Evolutionary conservation across 2,888 invertebrate genomes (phyloP), one percentile per base, ranked within the genome.

Genomic region (Pseudococcus longispinus): DNA sequence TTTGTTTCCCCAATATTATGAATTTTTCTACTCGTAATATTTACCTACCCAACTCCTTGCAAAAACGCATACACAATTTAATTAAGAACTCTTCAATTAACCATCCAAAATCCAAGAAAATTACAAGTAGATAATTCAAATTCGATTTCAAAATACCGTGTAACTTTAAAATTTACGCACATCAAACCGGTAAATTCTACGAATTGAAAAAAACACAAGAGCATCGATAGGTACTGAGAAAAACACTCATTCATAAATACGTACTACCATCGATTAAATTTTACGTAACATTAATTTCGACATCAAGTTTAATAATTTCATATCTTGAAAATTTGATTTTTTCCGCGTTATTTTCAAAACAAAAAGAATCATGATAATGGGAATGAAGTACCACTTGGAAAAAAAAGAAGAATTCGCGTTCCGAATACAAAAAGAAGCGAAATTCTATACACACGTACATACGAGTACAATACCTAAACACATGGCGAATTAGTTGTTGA

Each of bases 401-500:
- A 44, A 83, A 23, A 13, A 11, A 0, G 11, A 44, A 83, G 2
- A n/a, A 23, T 26, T 1, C n/a, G 23, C 18, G 6, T 70, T 23
- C 65, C 3, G 13, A 65, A 29, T 13, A 70, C 70, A 29, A 70
- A 70, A 60, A 60, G 60, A 20, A 29, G 70, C 15, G 26, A 18
- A 70, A 32, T 70, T 70, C 29, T 18, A 70, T 29, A 13, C 83
- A 83, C 18, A 26, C 29, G 29, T 13, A 20, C n/a, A 37, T 37
- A 37, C 37, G 37, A 37, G 37, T 37, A 80, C 42, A 80, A 80
- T 80, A 80, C 42, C 77, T 18, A 42, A 80, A 80, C 42, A 80
- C 42, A 37, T 42, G 77, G 42, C 23, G 42, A 29, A 80, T 80
- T 84, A 65, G 84, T 84, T 84, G 65, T 84, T 84, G 84, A 84